These are phyloP conservation scores for Paradisaea rubra DNA, from an alignment of 2,113 vertebrate genomes.

Conservation along the genomic window DNA sequence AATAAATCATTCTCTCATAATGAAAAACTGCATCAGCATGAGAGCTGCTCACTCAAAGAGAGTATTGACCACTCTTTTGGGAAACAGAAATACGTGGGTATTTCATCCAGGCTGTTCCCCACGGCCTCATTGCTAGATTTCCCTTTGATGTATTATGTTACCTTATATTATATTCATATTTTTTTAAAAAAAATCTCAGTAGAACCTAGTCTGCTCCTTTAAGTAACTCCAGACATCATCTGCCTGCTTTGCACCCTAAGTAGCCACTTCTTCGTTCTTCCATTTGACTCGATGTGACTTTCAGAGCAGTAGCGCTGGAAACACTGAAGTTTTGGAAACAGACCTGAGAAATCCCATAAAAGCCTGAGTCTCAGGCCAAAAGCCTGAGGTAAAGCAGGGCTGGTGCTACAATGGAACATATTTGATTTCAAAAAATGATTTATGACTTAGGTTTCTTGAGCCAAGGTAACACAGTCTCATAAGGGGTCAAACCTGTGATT, in stretches of 20 bases:
- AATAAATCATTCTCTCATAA: not conserved
- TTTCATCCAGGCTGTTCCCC: not conserved
- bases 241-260: not conserved
- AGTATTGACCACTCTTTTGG: not conserved
- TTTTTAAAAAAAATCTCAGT: not conserved
- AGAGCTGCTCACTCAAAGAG: not conserved
- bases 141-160: not conserved
- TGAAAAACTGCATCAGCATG: not conserved
- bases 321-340: not conserved
- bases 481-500: not conserved
- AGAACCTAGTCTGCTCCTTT: not conserved
- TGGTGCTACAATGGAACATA: not conserved
- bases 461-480: not conserved
- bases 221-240: slow-evolving; percentile 16
- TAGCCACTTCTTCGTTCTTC: not conserved
- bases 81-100: not conserved
- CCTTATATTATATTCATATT: not conserved
- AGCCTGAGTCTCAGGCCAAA: not conserved
- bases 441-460: not conserved
- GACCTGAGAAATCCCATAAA: slow-evolving; percentile 10
- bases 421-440: slow-evolving; percentile 7
- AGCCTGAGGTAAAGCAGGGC: slow-evolving; percentile 15
- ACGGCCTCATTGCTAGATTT: not conserved
- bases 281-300: not conserved
- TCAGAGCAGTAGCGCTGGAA: slow-evolving; percentile 1